Conservation (phyloP, 2,797 vertebrate genomes). For the Zenarchopterus dispar region DNA sequence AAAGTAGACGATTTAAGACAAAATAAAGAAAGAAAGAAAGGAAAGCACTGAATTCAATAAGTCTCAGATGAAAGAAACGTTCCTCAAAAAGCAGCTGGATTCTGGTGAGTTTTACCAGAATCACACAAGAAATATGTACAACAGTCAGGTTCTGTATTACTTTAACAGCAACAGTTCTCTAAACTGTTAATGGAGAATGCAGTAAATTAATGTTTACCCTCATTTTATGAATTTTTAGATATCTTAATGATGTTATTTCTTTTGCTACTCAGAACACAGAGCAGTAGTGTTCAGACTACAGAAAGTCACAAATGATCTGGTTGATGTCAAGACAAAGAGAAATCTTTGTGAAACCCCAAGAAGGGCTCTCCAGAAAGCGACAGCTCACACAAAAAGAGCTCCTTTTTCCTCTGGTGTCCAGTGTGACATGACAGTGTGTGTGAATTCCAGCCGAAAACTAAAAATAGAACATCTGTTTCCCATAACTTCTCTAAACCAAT, state of each 20-base stretch:
- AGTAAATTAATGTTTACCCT: not conserved
- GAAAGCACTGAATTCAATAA: too few relatives aligned
- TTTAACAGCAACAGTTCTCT: too few relatives aligned
- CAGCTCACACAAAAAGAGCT: conserved; percentile 12
- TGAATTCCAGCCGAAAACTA: conserved; percentile 54
- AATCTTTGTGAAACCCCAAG: not conserved
- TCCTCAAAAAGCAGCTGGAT: too few relatives aligned
- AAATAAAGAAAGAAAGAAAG: too few relatives aligned
- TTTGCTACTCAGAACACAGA: not conserved
- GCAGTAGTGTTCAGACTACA: not conserved
- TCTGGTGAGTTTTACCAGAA: not conserved
- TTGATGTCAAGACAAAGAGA: not conserved
- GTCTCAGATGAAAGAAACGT: too few relatives aligned
- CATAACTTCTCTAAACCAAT: conserved; percentile 47
- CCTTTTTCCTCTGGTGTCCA: conserved; percentile 33
- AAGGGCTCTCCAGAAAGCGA: not conserved
- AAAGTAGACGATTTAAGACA: too few relatives aligned
- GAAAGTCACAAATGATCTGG: conserved; percentile 7
- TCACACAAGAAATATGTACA: too few relatives aligned
- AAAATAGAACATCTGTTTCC: conserved; percentile 74
- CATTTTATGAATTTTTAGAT: not conserved
- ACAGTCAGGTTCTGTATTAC: too few relatives aligned
- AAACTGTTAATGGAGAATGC: not conserved
- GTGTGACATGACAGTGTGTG: conserved; percentile 41
- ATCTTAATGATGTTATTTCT: too few relatives aligned